Conservation (phyloP, 2,888 invertebrate species). For the Meliscaeva auricollis region DNA sequence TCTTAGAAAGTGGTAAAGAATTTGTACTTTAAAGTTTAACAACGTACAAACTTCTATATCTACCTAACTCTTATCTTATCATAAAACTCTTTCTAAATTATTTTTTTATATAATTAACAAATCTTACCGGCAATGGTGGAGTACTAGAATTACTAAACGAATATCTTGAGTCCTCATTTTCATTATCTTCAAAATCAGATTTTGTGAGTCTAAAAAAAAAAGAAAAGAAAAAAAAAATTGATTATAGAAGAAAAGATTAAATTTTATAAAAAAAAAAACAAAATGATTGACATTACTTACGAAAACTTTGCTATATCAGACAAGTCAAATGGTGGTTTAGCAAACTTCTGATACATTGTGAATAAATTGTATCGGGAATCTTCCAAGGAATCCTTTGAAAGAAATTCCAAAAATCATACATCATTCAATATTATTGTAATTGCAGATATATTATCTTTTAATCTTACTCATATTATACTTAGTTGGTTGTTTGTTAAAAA, state of each 20-base stretch:
- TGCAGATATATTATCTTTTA: background rate
- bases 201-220: conserved; percentile 78
- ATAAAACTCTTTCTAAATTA: too few species aligned
- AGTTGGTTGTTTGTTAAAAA: background rate
- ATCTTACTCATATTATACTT: conserved; percentile 7
- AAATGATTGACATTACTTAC: conserved; percentile 78
- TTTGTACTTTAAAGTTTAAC: too few species aligned
- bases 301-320: conserved; percentile 83
- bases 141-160: conserved; percentile 92
- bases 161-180: conserved; percentile 88
- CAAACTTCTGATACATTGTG: conserved; percentile 84
- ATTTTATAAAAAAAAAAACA: background rate
- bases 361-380: conserved; percentile 83
- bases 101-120: background rate
- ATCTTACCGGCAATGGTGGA: conserved; percentile 87
- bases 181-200: conserved; percentile 83
- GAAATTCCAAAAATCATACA: background rate
- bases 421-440: background rate
- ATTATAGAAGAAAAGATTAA: background rate
- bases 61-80: too few species aligned
- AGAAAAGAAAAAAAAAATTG: conserved; percentile 8
- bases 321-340: conserved; percentile 83
- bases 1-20: too few species aligned
- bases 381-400: conserved; percentile 82
- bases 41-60: too few species aligned